Base-by-base conservation (phyloP, 2,113 vertebrate genomes). In the Marmota flaviventris region DNA sequence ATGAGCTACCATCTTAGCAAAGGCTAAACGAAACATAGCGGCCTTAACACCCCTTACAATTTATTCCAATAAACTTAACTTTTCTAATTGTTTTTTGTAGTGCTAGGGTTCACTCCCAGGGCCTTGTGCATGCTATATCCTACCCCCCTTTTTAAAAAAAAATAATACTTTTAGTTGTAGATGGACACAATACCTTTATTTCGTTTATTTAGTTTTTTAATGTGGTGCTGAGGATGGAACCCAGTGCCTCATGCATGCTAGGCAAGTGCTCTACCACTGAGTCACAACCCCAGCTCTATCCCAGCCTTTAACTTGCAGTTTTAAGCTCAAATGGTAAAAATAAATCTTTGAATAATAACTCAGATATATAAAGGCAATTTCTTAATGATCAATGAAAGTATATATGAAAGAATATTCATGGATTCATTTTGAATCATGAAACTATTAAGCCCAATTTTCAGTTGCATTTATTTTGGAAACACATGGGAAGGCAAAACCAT, bases 401-500 rank as follows among this genome's bases (percentile, higher is more conserved):
- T 32, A 93, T 75, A n/a, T 91, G 53, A 92, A 79, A 93, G 53
- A 76, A 83, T 37, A 91, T 24, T 34, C 29, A 48, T 8, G 22
- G 61, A 69, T 51, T 93, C 85, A 85, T n/a, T 91, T 39, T 67
- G 61, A 96, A 72, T 79, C 56, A 78, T 81, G 48, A 69, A 73
- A 82, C 65, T 58, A 58, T 20, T 4, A 34, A 73, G 45, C 58
- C 65, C 70, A 18, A n/a, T 37, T 88, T 84, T 56, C n/a, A 72
- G 42, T 24, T 84, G 42, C 14, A 48, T 72, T 61, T 61, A 72
- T 63, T 91, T 61, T 45, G 56, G 83, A 93, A 94, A 79, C 89
- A 79, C 89, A 83, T 22, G 83, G 91, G 88, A 94, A 92, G 75
- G 70, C 61, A 95, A 79, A 85, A 58, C 25, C 45, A 42, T 91